Base-by-base conservation (phyloP, 2,888 invertebrate genomes). In the Malthinus seriepunctatus region DNA sequence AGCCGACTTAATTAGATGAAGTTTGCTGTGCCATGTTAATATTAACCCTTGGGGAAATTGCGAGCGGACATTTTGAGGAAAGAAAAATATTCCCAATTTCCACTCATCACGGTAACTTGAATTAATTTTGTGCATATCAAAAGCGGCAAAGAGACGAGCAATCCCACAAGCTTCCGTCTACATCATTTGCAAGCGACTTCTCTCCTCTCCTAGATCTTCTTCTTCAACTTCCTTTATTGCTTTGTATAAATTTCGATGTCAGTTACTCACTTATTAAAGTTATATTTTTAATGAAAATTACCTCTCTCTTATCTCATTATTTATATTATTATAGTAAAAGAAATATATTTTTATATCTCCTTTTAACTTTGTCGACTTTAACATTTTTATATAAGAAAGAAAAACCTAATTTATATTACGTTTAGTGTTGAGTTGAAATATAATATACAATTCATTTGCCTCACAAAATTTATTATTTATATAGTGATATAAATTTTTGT, bases 31-130 rank as follows among this genome's bases (percentile, higher is more conserved):
- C 67, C 71, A 67, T 70, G 70, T 70, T 71, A 69, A 71, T 73
- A 73, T 74, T 72, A 71, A 67, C 65, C 73, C 71, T 70, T 49
- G 37, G 74, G 74, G 73, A 74, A 74, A 74, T 74, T 74, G 73
- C 70, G 67, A 69, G 68, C 71, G 71, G 72, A 73, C 72, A 68
- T 72, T 73, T 72, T 69, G 70, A 61, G 69, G 68, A 69, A 72
- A 72, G 72, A 73, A 74, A 73, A 73, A 73, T 71, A 68, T 69
- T 69, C 68, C 70, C 69, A 73, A 71, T 73, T 72, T 72, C 68
- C 69, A 69, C 71, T 70, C 70, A 70, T 71, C 71, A 67, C 67
- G 65, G 67, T 66, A 68, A 69, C 67, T 69, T 70, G 69, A 70
- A 72, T 70, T 71, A 72, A 72, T 72, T 72, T 65, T 64, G 51